Evolutionary conservation across 2,797 vertebrate genomes (phyloP).

Genomic region (Chiloscyllium punctatum): DNA sequence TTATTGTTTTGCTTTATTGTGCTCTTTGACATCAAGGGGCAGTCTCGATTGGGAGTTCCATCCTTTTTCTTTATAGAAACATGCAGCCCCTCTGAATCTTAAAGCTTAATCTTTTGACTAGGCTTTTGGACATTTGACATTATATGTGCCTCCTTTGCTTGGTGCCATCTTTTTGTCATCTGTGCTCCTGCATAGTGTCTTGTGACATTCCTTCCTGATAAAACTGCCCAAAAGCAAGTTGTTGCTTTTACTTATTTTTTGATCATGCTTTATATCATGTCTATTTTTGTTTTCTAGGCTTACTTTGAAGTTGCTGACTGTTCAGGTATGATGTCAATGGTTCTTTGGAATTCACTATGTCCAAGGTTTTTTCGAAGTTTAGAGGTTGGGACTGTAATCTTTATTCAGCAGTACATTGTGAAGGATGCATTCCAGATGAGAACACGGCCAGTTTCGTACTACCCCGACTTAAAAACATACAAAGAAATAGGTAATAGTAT

Average conservation of each 20-base stretch:
- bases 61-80: too few species aligned
- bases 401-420: slow-evolving; percentile 32
- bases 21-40: too few species aligned
- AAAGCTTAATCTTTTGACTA: neutral
- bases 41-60: too few species aligned
- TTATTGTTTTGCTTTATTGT: too few species aligned
- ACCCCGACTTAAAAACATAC: neutral
- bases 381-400: slow-evolving; percentile 30
- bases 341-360: slow-evolving; percentile 27
- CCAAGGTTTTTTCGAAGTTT: slow-evolving; percentile 20
- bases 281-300: neutral
- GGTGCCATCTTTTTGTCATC: neutral
- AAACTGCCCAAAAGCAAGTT: neutral
- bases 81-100: too few species aligned
- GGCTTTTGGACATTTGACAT: neutral
- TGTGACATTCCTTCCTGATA: neutral
- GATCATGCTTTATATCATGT: neutral
- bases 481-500: slow-evolving; percentile 32
- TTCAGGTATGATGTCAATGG: slow-evolving; percentile 14
- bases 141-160: neutral
- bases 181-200: too few species aligned
- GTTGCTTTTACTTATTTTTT: neutral
- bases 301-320: slow-evolving; percentile 27
- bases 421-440: slow-evolving; percentile 22
- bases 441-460: neutral